phyloP scores from a whole-genome alignment of 2,797 vertebrate genomes.

The Spea hammondii region DNA sequence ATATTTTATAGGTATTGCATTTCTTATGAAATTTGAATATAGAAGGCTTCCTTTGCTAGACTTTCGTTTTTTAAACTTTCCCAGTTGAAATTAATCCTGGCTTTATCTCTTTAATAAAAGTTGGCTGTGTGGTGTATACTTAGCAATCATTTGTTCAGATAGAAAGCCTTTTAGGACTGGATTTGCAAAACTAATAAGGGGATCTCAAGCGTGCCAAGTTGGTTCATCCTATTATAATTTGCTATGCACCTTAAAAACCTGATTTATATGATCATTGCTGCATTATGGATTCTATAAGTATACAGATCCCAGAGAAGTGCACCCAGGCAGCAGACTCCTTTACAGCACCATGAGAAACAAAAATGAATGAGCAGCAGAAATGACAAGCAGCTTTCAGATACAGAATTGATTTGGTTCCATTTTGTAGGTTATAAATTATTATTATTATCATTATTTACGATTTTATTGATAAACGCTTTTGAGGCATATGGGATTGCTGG shows the following conservation, averaged over 20 bases:
- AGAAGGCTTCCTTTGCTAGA: neutral
- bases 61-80: neutral
- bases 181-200: conserved; percentile 13
- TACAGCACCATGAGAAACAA: conserved; percentile 24
- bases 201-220: conserved; percentile 12
- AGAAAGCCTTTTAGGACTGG: neutral
- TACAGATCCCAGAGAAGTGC: conserved; percentile 10
- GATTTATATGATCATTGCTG: neutral
- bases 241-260: neutral
- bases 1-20: neutral
- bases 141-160: conserved; percentile 17
- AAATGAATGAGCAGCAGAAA: conserved; percentile 25
- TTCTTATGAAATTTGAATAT: neutral
- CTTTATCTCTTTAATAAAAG: conserved; percentile 12
- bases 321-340: neutral
- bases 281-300: neutral
- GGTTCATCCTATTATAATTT: neutral
- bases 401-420: conserved; percentile 22
- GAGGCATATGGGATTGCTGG: too few relatives aligned
- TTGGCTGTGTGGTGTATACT: neutral
- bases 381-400: conserved; percentile 33
- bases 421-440: neutral
- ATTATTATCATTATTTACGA: too few relatives aligned
- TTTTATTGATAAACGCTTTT: too few relatives aligned
- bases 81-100: neutral